Evolutionary conservation across 2,113 vertebrate species (phyloP).

Genomic region (Cavia porcellus): DNA sequence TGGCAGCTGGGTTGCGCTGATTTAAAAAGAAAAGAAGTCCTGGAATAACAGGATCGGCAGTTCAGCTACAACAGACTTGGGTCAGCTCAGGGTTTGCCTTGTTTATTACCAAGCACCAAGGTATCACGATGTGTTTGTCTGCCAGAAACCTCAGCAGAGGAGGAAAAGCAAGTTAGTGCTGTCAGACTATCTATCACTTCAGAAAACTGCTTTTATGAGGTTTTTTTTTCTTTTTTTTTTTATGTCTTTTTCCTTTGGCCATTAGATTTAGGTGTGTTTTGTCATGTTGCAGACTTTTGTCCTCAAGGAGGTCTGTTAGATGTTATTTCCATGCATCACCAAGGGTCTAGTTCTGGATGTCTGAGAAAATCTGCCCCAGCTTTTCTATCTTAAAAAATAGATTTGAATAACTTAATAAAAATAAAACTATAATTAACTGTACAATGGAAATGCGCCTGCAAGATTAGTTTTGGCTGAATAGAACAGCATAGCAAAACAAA

Average conservation of each 20-base stretch:
- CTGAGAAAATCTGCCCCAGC: slow-evolving; percentile 23
- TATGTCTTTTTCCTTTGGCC: not conserved
- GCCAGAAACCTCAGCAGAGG: slow-evolving; percentile 26
- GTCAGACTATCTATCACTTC: not conserved
- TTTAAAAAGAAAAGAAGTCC: slow-evolving; percentile 46
- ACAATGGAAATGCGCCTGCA: not conserved
- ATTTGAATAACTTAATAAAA: not conserved
- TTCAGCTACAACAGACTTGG: slow-evolving; percentile 73
- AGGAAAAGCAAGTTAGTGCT: slow-evolving; percentile 39
- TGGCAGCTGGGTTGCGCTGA: slow-evolving; percentile 72
- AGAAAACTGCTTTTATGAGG: slow-evolving; percentile 11
- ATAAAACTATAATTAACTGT: not conserved
- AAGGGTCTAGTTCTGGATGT: not conserved
- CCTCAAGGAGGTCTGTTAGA: not conserved
- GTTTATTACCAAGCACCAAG: slow-evolving; percentile 73
- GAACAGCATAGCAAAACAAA: not conserved
- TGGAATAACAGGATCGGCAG: slow-evolving; percentile 81
- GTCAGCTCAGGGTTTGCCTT: slow-evolving; percentile 61
- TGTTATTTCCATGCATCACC: not conserved
- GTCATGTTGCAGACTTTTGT: not conserved
- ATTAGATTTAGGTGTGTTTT: not conserved
- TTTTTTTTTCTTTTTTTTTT: not conserved
- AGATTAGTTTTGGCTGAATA: not conserved
- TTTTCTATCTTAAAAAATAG: not conserved
- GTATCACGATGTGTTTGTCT: not conserved